A percentile compares a stretch with the other conserved stretches of the same genome.
phyloP scores from a whole-genome alignment of 1,140 invertebrate species.

The Pararge aegeria region DNA sequence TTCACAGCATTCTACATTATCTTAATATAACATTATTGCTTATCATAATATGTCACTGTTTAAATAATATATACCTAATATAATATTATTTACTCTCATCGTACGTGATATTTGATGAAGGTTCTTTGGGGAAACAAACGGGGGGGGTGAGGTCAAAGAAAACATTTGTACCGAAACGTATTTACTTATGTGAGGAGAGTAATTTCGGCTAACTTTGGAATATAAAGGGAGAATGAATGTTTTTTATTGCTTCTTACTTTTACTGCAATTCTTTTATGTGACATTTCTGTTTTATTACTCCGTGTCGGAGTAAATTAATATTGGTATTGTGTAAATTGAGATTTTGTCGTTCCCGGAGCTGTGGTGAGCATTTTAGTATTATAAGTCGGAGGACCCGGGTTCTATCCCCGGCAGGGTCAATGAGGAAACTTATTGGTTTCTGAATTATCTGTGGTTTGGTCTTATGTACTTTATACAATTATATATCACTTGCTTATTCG shows the following conservation, averaged over 20 bases:
- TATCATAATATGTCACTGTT: neutral
- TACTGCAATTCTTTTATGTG: conserved; percentile 16
- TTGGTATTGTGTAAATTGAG: neutral
- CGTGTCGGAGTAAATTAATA: conserved; percentile 9
- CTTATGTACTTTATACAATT: too few relatives aligned
- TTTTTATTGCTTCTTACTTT: conserved; percentile 17
- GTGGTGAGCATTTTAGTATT: too few relatives aligned
- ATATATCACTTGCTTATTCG: too few relatives aligned
- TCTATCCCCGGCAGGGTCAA: too few relatives aligned
- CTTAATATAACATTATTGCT: neutral
- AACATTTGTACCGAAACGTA: conserved; percentile 17
- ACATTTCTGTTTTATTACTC: conserved; percentile 18
- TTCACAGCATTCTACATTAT: neutral
- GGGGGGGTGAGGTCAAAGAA: conserved; percentile 1
- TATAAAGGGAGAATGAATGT: conserved; percentile 12
- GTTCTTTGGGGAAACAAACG: conserved; percentile 15
- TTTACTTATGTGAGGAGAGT: conserved; percentile 16
- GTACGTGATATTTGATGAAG: conserved; percentile 5
- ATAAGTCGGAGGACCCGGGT: too few relatives aligned
- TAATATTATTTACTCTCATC: neutral
- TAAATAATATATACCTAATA: neutral
- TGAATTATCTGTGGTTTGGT: too few relatives aligned
- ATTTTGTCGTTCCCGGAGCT: too few relatives aligned
- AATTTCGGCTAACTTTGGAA: conserved; percentile 19
- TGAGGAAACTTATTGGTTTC: too few relatives aligned